Evolutionary conservation across 2,888 invertebrate species (phyloP), one percentile per base, ranked within the genome.

Genomic region (Pterobdella sp.): DNA sequence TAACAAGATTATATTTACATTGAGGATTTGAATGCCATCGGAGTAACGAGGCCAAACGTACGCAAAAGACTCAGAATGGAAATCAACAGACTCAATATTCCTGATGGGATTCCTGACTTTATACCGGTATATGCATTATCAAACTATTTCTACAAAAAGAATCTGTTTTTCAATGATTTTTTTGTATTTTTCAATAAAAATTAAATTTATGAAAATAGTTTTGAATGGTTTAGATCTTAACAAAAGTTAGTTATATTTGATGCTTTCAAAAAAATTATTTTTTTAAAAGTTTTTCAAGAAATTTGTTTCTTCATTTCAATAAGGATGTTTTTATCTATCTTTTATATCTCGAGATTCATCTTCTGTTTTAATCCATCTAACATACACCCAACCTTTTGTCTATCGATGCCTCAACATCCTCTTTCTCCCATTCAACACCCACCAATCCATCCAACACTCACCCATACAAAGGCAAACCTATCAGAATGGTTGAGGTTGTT

Each of bases 41-140:
- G 89, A 80, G 94, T 98, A 79, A 95, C 94, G 82, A 95, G 96
- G 85, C 97, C 98, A 56, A 92, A 93, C 83, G 96, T 97, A 85
- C 88, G 97, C 79, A 96, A 96, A 84, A 88, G 92, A 80, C 88
- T 98, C 81, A 97, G 96, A 87, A 90, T 93, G 74, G 95, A 97
- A 86, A 94, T 98, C 82, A 94, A 92, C 78, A 91, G 92, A 82
- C 86, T 97, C 76, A 93, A 92, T 83, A 90, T 96, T 80, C 91
- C 92, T 63, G 96, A 96, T 85, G 94, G 94, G 80, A 87, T 96
- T 80, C 95, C 95, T 77, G 94, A 95, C 74, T 81, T 79, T 75
- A 81, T 79, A 76, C 82, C 83, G 7, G 82, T 82, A 77, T 76
- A 80, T n/a, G n/a, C n/a, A n/a, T n/a, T n/a, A n/a, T n/a, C n/a